These are phyloP conservation scores for Cotesia typhae DNA, from an alignment of 1,140 invertebrate species.

Conservation along the genomic window DNA sequence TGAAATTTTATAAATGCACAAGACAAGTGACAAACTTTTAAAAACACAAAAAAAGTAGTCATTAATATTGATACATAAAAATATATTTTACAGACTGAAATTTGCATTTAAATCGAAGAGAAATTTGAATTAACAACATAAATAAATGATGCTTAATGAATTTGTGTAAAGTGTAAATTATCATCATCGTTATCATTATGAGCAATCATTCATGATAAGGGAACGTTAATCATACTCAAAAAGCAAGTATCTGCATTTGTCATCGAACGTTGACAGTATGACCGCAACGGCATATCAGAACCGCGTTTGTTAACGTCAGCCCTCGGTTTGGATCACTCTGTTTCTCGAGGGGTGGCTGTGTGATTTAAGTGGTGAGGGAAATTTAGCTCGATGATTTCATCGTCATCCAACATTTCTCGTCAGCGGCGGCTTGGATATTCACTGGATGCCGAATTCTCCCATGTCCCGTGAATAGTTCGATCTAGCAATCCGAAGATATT, in stretches of 20 bases:
- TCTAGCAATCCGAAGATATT: no score
- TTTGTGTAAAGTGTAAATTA: no score
- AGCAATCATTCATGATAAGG: background rate
- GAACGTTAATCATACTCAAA: background rate
- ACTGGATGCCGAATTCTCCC: no score
- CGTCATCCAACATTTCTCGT: conserved; percentile 3
- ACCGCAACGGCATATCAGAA: background rate
- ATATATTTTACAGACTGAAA: background rate
- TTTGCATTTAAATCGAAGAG: conserved; percentile 1
- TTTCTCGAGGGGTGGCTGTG: background rate
- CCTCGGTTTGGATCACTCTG: conserved; percentile 3
- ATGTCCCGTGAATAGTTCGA: no score
- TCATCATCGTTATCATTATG: background rate
- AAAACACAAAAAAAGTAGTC: no score
- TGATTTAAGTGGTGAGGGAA: conserved; percentile 9
- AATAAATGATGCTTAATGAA: background rate
- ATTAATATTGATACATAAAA: background rate
- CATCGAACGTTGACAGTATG: conserved; percentile 20
- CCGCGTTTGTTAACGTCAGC: conserved; percentile 15
- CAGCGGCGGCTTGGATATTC: background rate
- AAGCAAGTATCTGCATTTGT: conserved; percentile 14
- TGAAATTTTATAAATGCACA: no score
- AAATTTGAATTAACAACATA: background rate
- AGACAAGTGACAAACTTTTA: no score
- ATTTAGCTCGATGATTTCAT: conserved; percentile 5